Evolutionary conservation across 2,113 vertebrate genomes (phyloP).

Genomic region (Lepisosteus osseus): DNA sequence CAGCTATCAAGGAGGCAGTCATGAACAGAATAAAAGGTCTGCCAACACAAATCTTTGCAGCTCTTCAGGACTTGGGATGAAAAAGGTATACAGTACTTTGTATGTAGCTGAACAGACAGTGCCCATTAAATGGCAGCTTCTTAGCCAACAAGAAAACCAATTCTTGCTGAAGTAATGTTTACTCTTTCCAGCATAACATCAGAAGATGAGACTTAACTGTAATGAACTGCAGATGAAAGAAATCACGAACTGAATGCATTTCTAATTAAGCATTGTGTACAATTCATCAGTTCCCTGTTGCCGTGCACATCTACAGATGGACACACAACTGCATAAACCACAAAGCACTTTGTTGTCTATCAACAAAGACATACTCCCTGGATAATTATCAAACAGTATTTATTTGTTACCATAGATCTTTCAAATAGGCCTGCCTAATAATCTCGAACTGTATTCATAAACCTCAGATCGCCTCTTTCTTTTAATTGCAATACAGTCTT

Average conservation of each 20-base stretch:
- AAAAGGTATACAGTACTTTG: not conserved
- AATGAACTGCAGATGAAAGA: not conserved
- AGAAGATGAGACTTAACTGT: not conserved
- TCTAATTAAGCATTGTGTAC: not conserved
- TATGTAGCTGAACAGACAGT: not conserved
- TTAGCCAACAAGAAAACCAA: conserved; percentile 42
- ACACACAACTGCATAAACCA: not conserved
- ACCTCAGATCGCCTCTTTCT: too few species aligned
- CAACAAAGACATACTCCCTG: not conserved
- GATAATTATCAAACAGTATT: not conserved
- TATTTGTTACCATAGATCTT: not conserved
- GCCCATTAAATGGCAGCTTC: not conserved
- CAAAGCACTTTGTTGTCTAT: not conserved
- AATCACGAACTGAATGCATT: not conserved
- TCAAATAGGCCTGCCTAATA: not conserved
- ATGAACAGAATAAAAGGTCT: not conserved
- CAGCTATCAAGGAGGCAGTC: too few species aligned
- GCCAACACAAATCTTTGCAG: not conserved
- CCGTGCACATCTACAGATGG: not conserved
- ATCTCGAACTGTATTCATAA: not conserved
- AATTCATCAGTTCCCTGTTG: not conserved
- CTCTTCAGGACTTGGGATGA: not conserved
- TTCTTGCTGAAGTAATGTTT: not conserved
- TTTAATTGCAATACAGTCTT: too few species aligned
- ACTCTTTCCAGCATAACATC: not conserved